phyloP scores from a whole-genome alignment of 2,797 vertebrate genomes.

The Otolemur crassicaudatus region DNA sequence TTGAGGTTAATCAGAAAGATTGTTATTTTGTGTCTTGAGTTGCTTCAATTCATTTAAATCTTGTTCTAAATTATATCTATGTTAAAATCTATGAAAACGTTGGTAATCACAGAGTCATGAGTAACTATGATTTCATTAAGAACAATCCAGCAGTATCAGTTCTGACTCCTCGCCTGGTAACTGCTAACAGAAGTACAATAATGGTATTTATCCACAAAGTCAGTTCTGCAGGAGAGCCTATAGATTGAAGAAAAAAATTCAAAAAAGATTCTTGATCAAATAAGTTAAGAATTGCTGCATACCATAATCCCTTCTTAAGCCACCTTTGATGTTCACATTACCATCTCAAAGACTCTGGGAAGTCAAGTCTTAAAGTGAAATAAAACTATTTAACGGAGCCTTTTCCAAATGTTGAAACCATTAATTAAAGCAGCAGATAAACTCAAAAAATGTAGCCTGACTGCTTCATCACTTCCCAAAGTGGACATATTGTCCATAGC shows the following conservation, averaged over 20 bases:
- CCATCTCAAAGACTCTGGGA: slow-evolving; percentile 14
- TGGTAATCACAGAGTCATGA: neutral
- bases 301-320: neutral
- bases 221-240: neutral
- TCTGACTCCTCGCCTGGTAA: neutral
- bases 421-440: neutral
- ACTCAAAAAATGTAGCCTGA: slow-evolving; percentile 18
- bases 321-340: neutral
- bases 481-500: neutral
- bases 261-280: neutral
- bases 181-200: neutral
- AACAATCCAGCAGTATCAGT: neutral
- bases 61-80: neutral
- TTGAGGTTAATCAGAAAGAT: neutral
- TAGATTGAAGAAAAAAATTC: neutral
- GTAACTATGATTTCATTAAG: neutral
- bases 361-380: neutral
- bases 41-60: slow-evolving; percentile 3
- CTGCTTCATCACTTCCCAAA: neutral
- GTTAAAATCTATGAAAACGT: neutral
- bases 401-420: neutral
- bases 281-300: slow-evolving; percentile 15
- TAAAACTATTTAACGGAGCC: neutral
- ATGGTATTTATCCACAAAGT: neutral
- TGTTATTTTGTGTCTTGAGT: neutral